Base-by-base conservation (phyloP, 2,113 vertebrate species). In the Apus apus region DNA sequence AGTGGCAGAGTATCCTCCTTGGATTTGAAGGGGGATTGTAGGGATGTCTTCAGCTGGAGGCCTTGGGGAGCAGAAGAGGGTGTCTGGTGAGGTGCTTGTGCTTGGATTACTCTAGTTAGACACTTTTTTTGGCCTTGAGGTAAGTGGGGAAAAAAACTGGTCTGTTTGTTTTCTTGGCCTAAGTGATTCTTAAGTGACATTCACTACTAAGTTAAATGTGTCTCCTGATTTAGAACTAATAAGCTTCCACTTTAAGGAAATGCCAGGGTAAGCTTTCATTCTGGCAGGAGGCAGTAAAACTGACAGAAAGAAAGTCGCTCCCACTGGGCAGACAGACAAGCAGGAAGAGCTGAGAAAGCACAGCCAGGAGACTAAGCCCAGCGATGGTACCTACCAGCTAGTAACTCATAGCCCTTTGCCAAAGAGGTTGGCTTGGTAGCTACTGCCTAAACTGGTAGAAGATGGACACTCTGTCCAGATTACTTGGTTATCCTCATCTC, bases 141-240 rank as follows among this genome's bases (percentile, higher is more conserved):
- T 70, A 5, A 30, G 14, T 19, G 4, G n/a, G 5, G 4, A 8
- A n/a, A 8, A 77, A 19, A 27, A 9, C 1, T 3, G 9, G 25
- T 46, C 38, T 48, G 46, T 20, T 48, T 48, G 46, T 20, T 26
- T 21, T 21, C 38, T 65, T 23, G 50, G 36, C n/a, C 14, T 27
- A 60, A 57, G 26, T 54, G 58, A 71, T 60, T 62, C n/a, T 83
- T 64, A 54, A 67, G 48, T 51, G 20, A 51, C 15, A 21, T 50
- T 80, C 13, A 54, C 13, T 15, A 21, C 20, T 64, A 29, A 53
- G 17, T 50, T 77, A 62, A 85, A 78, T 0, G 0, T 30, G 11
- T 34, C 30, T 90, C 22, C 15, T 73, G 22, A 56, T 54, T 60
- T 54, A 58, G 64, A 76, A 29, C 21, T 58, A 22, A 30, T 73